A percentile compares a stretch with the other conserved stretches of the same genome.
phyloP scores from a whole-genome alignment of 2,888 invertebrate species.

The Eledona agricola region DNA sequence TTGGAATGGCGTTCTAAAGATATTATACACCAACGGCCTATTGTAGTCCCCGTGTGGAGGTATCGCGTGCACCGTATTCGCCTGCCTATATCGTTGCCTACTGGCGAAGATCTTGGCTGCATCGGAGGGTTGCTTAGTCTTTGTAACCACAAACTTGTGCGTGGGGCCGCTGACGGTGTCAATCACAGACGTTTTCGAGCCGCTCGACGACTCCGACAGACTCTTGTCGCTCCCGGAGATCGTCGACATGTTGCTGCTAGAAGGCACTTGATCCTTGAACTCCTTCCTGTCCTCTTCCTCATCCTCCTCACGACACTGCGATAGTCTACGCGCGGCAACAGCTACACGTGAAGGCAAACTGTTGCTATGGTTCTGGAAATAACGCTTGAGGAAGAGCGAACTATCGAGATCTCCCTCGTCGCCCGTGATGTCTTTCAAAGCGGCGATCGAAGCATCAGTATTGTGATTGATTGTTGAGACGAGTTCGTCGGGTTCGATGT shows the following conservation, averaged over 20 bases:
- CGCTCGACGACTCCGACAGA: slow-evolving; percentile 58
- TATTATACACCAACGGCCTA: slow-evolving; percentile 69
- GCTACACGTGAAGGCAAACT: slow-evolving; percentile 71
- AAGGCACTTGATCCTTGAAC: slow-evolving; percentile 48
- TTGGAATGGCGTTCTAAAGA: slow-evolving; percentile 67
- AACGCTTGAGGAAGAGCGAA: slow-evolving; percentile 72
- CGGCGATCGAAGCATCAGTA: slow-evolving; percentile 74
- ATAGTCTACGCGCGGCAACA: slow-evolving; percentile 73
- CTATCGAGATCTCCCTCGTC: slow-evolving; percentile 66
- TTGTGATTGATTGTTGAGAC: slow-evolving; percentile 75
- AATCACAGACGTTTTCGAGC: slow-evolving; percentile 61
- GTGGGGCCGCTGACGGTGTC: slow-evolving; percentile 62
- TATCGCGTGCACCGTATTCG: slow-evolving; percentile 72
- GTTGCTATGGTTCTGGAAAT: slow-evolving; percentile 78
- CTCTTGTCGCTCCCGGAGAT: slow-evolving; percentile 62
- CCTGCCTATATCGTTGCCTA: slow-evolving; percentile 65
- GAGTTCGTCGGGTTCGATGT: slow-evolving; percentile 72
- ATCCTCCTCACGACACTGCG: slow-evolving; percentile 86
- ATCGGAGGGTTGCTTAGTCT: slow-evolving; percentile 61
- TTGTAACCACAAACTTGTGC: slow-evolving; percentile 67
- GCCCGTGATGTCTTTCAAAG: slow-evolving; percentile 72
- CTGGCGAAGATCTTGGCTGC: slow-evolving; percentile 63
- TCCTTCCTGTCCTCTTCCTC: slow-evolving; percentile 71
- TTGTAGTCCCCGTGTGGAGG: slow-evolving; percentile 69
- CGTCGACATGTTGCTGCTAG: slow-evolving; percentile 52